Conservation (phyloP, 1,140 invertebrate genomes). For the Thrips palmi region DNA sequence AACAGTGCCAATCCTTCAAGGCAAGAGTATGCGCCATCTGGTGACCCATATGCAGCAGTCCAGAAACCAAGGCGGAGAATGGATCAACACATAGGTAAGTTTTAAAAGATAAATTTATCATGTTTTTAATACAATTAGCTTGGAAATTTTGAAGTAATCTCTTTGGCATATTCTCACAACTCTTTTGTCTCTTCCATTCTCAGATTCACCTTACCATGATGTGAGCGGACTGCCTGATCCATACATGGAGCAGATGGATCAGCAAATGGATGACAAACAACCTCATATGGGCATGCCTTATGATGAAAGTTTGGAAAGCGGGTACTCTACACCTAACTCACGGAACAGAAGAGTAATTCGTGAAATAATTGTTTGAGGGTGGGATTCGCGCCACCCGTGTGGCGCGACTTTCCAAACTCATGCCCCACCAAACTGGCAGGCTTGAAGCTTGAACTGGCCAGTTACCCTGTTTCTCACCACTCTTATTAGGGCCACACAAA, state of each 20-base stretch:
- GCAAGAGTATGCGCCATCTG: conserved; percentile 55
- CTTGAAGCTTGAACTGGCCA: too few relatives aligned
- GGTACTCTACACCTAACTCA: conserved; percentile 83
- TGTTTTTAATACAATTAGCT: too few relatives aligned
- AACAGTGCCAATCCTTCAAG: conserved; percentile 59
- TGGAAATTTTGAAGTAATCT: too few relatives aligned
- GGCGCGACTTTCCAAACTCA: too few relatives aligned
- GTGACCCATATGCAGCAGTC: conserved; percentile 63
- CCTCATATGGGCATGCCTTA: conserved; percentile 72
- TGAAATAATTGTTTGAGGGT: conserved; percentile 90
- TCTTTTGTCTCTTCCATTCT: conserved; percentile 17
- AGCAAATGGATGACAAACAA: conserved; percentile 36
- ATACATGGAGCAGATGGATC: conserved; percentile 60
- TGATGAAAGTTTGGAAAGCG: conserved; percentile 80
- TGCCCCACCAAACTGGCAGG: too few relatives aligned
- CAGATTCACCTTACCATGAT: conserved; percentile 83
- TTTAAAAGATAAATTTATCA: conserved; percentile 8
- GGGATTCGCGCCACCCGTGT: too few relatives aligned
- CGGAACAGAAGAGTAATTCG: conserved; percentile 73
- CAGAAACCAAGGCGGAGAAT: conserved; percentile 70
- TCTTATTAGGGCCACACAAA: too few relatives aligned
- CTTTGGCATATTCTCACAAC: too few relatives aligned
- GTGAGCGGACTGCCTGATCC: conserved; percentile 76
- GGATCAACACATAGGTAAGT: conserved; percentile 60
- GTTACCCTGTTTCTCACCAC: too few relatives aligned